phyloP scores from a whole-genome alignment of 2,113 vertebrate species.

The Proterorhinus semilunaris region DNA sequence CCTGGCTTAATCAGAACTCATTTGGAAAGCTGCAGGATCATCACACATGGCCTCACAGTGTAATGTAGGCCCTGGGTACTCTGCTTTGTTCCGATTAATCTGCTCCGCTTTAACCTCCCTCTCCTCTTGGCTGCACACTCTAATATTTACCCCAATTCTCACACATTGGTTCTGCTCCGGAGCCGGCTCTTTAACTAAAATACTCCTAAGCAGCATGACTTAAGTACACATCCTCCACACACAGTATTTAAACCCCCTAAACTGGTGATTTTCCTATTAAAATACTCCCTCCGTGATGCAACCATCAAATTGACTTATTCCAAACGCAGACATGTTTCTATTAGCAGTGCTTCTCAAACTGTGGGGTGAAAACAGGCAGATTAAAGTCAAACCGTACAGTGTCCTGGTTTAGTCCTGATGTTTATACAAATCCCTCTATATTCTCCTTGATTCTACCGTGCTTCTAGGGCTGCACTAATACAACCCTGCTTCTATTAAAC shows the following conservation, averaged over 20 bases:
- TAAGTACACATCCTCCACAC: slow-evolving; percentile 28
- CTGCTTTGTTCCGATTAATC: slow-evolving; percentile 53
- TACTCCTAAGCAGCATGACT: slow-evolving; percentile 50
- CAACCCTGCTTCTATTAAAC: too few species aligned
- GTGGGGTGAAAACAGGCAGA: background rate
- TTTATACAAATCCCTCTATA: background rate
- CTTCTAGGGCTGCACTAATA: too few species aligned
- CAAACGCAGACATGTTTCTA: background rate
- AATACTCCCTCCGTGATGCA: slow-evolving; percentile 13
- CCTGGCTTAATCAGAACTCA: slow-evolving; percentile 66
- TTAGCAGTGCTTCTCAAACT: background rate
- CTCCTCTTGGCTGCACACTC: slow-evolving; percentile 53
- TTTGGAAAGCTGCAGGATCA: slow-evolving; percentile 69
- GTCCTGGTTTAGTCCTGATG: background rate
- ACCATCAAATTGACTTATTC: slow-evolving; percentile 1
- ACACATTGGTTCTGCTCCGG: slow-evolving; percentile 49
- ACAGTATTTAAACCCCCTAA: slow-evolving; percentile 31
- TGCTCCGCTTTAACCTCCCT: slow-evolving; percentile 55
- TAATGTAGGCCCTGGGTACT: slow-evolving; percentile 59
- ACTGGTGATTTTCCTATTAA: slow-evolving; percentile 23
- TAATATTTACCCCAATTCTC: slow-evolving; percentile 62
- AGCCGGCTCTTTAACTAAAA: slow-evolving; percentile 47
- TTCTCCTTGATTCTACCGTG: too few species aligned
- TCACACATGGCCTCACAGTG: slow-evolving; percentile 67
- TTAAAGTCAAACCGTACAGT: background rate